Evolutionary conservation across 2,113 vertebrate species (phyloP).

Genomic region (Brachypteracias leptosomus): DNA sequence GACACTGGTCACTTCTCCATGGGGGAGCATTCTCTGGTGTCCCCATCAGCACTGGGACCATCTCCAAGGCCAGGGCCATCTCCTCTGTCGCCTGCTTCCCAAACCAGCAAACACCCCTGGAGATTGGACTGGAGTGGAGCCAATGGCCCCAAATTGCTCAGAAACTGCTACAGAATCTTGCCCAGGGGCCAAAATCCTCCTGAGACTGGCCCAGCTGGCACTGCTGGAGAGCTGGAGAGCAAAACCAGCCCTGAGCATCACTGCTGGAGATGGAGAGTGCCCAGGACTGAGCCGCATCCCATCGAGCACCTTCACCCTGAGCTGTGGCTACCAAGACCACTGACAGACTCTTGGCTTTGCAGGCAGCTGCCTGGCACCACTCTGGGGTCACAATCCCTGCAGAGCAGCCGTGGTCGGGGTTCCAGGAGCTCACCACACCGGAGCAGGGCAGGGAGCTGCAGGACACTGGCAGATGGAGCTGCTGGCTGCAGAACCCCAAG

Average conservation of each 20-base stretch:
- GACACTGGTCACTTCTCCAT: not conserved
- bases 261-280: not conserved
- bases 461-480: not conserved
- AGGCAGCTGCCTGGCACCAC: not conserved
- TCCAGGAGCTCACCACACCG: accelerated
- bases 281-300: not conserved
- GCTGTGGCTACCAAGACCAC: not conserved
- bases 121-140: accelerated
- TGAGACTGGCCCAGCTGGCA: not conserved
- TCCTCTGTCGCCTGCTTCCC: not conserved
- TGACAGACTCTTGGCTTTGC: accelerated
- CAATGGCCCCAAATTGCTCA: not conserved
- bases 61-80: not conserved
- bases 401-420: accelerated
- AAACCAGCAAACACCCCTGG: not conserved
- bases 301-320: not conserved
- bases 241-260: not conserved
- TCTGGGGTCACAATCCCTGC: not conserved
- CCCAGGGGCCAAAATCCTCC: not conserved
- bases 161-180: not conserved
- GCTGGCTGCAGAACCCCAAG: not conserved
- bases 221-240: not conserved
- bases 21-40: accelerated
- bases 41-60: not conserved
- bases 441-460: not conserved